Evolutionary conservation across 1,140 invertebrate genomes (phyloP), one percentile per base, ranked within the genome.

Genomic region (Homalodisca vitripennis): DNA sequence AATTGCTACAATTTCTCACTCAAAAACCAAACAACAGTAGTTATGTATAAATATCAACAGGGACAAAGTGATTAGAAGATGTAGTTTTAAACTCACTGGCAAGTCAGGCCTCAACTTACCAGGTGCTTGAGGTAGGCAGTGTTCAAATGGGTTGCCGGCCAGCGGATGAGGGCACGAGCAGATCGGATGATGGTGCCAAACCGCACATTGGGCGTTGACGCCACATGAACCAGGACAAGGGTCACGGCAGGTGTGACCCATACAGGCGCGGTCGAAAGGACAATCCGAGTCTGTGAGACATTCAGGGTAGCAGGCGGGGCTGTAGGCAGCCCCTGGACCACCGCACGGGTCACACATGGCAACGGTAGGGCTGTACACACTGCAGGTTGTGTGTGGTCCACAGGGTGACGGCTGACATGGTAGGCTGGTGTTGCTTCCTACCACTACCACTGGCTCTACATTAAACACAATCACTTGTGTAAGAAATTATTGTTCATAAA

Each of bases 141-240:
- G 86, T 76, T 90, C 89, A 76, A 90, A 92, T 3, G 93, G 92
- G 83, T 94, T 93, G 73, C 93, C 93, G 74, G 85, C 82, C 46
- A 90, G 85, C 64, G 88, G 89, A 30, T 81, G 75, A 60, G 85
- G 86, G 78, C 92, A 94, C 26, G 83, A 84, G 77, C 92, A 95
- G 24, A 92, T 84, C 14, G 92, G 90, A 69, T 87, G 85, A 74
- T 94, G 92, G 66, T 88, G 83, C 65, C 92, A 85, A 1, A 90
- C 89, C 53, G 83, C 81, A 75, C 93, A 95, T 57, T 87, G 78
- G 46, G 92, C 90, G 77, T 92, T 91, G 51, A 87, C 82, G 48
- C 91, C 91, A 78, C 93, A 95, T 0, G 91, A 89, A 34, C 92
- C 92, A 24, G 87, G 86, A 75, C 92, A 95, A 34, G 92, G 92